These are phyloP conservation scores for Trachythela sp. DNA, from an alignment of 64 coral and sea anemone genomes.

Conservation along the genomic window DNA sequence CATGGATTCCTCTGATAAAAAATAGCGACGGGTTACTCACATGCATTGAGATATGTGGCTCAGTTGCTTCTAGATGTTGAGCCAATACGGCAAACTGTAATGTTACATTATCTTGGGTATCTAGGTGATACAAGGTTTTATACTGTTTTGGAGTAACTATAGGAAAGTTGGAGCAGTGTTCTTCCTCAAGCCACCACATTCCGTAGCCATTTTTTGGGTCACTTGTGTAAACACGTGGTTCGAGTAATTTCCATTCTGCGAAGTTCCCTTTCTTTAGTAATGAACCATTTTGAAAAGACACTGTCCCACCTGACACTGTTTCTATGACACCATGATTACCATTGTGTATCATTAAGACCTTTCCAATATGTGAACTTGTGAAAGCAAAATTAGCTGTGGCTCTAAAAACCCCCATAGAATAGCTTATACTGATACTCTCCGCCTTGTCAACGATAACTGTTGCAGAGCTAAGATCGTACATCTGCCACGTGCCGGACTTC, in stretches of 20 bases:
- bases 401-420: not conserved
- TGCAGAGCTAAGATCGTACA: slow-evolving; percentile 30
- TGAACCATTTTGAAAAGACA: not conserved
- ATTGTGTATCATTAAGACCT: not conserved
- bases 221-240: not conserved
- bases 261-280: slow-evolving; percentile 1
- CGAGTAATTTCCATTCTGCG: slow-evolving; percentile 38
- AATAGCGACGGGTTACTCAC: slow-evolving; percentile 71
- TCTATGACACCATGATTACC: not conserved
- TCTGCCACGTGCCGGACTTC: slow-evolving; percentile 47
- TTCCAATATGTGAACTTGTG: not conserved
- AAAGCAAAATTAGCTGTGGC: not conserved
- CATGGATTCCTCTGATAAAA: slow-evolving; percentile 24
- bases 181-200: slow-evolving; percentile 85
- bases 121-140: slow-evolving; percentile 65
- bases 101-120: slow-evolving; percentile 54
- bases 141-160: slow-evolving; percentile 34
- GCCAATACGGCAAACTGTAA: slow-evolving; percentile 47
- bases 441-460: not conserved
- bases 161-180: slow-evolving; percentile 54
- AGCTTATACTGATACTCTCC: not conserved
- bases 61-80: not conserved
- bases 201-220: slow-evolving; percentile 21
- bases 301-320: not conserved
- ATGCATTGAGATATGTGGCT: slow-evolving; percentile 36